These are phyloP conservation scores for Acrocephalus kingi DNA, from an alignment of 2,113 vertebrate species.

Conservation along the genomic window DNA sequence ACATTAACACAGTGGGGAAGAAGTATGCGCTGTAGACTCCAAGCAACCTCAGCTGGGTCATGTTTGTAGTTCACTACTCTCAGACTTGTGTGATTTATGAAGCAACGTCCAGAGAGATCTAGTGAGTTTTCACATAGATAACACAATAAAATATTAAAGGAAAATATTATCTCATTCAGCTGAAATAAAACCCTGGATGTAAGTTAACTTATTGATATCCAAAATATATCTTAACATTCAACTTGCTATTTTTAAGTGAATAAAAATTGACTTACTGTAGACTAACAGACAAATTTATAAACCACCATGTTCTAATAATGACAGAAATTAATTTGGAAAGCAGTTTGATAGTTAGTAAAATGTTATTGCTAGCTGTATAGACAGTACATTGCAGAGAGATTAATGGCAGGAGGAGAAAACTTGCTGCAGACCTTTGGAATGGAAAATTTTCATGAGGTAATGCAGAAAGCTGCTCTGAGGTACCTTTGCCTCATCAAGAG, in stretches of 20 bases:
- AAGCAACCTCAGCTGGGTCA: background rate
- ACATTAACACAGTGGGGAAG: background rate
- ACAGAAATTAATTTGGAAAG: background rate
- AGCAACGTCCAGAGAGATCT: background rate
- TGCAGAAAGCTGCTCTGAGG: background rate
- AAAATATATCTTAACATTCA: background rate
- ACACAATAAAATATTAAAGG: constrained; percentile 41
- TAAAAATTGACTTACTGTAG: background rate
- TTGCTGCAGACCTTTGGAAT: background rate
- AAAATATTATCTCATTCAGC: background rate
- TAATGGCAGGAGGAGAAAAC: background rate
- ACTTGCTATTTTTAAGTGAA: background rate
- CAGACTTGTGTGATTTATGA: constrained; percentile 15
- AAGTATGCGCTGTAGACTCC: background rate
- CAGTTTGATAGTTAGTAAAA: background rate
- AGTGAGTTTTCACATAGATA: background rate
- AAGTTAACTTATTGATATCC: background rate
- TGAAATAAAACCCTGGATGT: background rate
- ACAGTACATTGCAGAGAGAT: background rate
- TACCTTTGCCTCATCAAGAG: background rate
- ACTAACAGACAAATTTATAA: background rate
- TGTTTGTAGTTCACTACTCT: background rate
- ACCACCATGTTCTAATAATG: background rate
- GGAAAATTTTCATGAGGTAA: background rate
- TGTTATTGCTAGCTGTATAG: background rate